A percentile compares a stretch with the other conserved stretches of the same genome.
Evolutionary conservation across 2,797 vertebrate species (phyloP).

Genomic region (Mormyrops boulengeri): DNA sequence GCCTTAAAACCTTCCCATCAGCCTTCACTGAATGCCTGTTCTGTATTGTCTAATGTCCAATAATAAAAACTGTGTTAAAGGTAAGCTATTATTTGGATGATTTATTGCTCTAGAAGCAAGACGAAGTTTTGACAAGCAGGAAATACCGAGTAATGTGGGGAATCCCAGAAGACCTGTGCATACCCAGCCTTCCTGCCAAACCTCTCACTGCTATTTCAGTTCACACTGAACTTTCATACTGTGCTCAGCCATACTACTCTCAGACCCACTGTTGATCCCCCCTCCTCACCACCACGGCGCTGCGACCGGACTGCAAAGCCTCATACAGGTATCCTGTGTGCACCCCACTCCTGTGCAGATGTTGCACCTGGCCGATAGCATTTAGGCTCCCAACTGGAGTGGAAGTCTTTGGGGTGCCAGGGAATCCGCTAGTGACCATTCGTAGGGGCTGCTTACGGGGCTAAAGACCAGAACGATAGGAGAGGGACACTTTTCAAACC

Average conservation of each 20-base stretch:
- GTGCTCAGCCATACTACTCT: neutral
- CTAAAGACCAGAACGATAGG: conserved; percentile 50
- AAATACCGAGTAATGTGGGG: neutral
- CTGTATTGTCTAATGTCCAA: neutral
- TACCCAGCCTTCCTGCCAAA: neutral
- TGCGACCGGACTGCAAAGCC: conserved; percentile 65
- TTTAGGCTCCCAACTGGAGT: conserved; percentile 24
- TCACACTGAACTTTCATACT: neutral
- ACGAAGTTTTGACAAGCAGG: neutral
- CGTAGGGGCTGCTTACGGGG: conserved; percentile 50
- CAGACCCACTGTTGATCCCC: neutral
- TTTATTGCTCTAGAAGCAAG: neutral
- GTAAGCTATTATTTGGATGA: neutral
- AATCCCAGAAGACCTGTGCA: neutral
- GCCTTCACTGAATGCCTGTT: neutral
- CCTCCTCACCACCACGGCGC: conserved; percentile 70
- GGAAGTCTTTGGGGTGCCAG: conserved; percentile 21
- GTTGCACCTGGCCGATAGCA: conserved; percentile 28
- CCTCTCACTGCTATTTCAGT: neutral
- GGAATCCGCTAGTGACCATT: conserved; percentile 27
- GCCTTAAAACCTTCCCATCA: neutral
- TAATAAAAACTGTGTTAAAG: neutral
- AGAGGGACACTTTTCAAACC: neutral
- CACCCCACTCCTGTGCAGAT: conserved; percentile 18
- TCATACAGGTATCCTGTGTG: conserved; percentile 64